Evolutionary conservation across 2,113 vertebrate genomes (phyloP), one percentile per base, ranked within the genome.

Genomic region (Anguilla rostrata): DNA sequence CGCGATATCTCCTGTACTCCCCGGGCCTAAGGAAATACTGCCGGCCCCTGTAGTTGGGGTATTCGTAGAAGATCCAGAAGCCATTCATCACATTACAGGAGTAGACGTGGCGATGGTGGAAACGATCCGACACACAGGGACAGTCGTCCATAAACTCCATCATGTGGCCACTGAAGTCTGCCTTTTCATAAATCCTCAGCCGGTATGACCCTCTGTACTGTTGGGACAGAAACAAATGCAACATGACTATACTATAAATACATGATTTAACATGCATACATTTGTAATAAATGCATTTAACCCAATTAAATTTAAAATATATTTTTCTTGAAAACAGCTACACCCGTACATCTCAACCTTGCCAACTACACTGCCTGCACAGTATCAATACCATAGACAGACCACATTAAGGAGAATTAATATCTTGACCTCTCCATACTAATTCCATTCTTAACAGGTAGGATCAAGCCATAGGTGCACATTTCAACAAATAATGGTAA

Each of bases 1-100:
- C 93, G 6, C 89, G 87, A 18, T 92, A 95, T 43, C 92, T 87
- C 89, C 88, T 88, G 91, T 93, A 94, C 82, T 94, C 90, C 0
- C 92, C 92, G 0, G 92, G 92, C 18, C 86, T 84, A 80, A 94
- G 81, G 88, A 94, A 89, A 40, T 91, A 93, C 91, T 94, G 94
- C 34, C 93, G 90, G 0, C 94, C 94, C 78, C 92, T 90, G 90
- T 93, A 95, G 6, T 94, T 84, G 71, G 93, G 92, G n/a, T 93
- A 92, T 83, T 95, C 94, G 5, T 93, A 94, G 86, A 95, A 92
- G 85, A 94, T 90, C 95, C 94, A 95, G 88, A 92, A 71, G n/a
- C 95, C 94, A 2, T 94, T 93, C 89, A 85, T 92, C 57, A 93
- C 92, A 1, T 94, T 94, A 88, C 93, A 95, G 71, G 94, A 95